These are phyloP conservation scores for Oeneis ivallda DNA, from an alignment of 2,888 invertebrate genomes.

Conservation along the genomic window DNA sequence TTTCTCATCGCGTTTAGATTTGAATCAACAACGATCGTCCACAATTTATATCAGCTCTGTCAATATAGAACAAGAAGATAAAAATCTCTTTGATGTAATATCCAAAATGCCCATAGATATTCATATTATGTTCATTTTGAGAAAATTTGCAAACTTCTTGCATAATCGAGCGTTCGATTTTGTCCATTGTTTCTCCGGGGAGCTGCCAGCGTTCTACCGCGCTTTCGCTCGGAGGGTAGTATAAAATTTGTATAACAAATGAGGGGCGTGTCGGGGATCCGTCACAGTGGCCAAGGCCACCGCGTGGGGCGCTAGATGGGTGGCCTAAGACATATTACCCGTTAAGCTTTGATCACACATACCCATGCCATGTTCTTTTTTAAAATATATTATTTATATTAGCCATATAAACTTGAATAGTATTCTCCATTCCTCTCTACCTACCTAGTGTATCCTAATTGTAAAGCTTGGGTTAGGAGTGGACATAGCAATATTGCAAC, in stretches of 20 bases:
- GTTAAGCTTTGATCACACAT: constrained; percentile 15
- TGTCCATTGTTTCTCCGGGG: constrained; percentile 60
- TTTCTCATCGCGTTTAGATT: too few relatives aligned
- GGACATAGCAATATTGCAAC: too few relatives aligned
- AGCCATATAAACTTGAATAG: neutral
- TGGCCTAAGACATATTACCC: constrained; percentile 54
- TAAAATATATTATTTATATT: too few relatives aligned
- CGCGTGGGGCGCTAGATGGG: constrained; percentile 77
- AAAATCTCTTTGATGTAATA: neutral
- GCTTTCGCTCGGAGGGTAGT: constrained; percentile 77
- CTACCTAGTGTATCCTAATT: too few relatives aligned
- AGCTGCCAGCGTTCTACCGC: constrained; percentile 43
- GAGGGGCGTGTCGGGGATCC: constrained; percentile 78
- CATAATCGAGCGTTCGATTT: constrained; percentile 36
- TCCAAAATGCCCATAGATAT: constrained; percentile 6
- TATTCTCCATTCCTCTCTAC: too few relatives aligned
- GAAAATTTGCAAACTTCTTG: constrained; percentile 31
- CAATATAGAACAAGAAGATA: neutral
- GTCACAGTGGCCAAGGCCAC: constrained; percentile 74
- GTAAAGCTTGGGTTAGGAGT: too few relatives aligned
- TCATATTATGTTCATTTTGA: constrained; percentile 10
- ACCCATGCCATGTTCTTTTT: neutral
- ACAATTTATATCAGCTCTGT: too few relatives aligned
- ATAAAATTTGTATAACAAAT: constrained; percentile 82
- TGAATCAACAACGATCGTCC: too few relatives aligned